Percentiles rank a stretch among this genome's conserved stretches.
These are phyloP conservation scores for Menidia beryllina DNA, from an alignment of 2,113 vertebrate species.

Conservation along the genomic window DNA sequence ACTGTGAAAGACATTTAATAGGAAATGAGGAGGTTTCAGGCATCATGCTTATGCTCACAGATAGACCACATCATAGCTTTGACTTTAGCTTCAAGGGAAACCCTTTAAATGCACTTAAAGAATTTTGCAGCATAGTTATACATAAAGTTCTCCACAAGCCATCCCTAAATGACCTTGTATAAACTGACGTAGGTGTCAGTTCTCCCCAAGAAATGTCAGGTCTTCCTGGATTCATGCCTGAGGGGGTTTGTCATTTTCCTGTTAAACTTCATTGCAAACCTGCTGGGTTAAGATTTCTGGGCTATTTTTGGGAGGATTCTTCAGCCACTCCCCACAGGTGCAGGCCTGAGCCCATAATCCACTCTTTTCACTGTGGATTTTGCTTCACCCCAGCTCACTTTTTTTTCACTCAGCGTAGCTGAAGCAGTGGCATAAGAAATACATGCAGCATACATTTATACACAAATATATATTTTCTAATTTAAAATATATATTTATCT, in stretches of 20 bases:
- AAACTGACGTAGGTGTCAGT: conserved; percentile 60
- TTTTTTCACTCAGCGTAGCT: conserved; percentile 20
- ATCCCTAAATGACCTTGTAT: conserved; percentile 65
- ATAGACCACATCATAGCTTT: conserved; percentile 49
- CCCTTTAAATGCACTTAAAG: conserved; percentile 45
- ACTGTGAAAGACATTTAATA: conserved; percentile 43
- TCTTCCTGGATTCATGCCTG: conserved; percentile 42
- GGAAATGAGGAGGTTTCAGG: conserved; percentile 54
- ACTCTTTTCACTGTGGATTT: conserved; percentile 56
- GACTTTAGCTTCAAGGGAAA: conserved; percentile 30
- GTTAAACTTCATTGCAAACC: conserved; percentile 55
- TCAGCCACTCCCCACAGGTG: conserved; percentile 71
- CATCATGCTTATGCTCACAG: conserved; percentile 24
- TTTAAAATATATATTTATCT: no score
- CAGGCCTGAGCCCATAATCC: conserved; percentile 70
- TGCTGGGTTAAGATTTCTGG: conserved; percentile 50
- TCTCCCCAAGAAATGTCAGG: conserved; percentile 43
- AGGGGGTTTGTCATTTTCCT: conserved; percentile 45
- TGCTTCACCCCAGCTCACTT: conserved; percentile 25
- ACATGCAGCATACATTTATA: not conserved
- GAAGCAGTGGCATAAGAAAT: conserved; percentile 4
- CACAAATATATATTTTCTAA: not conserved
- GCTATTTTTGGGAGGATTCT: conserved; percentile 51
- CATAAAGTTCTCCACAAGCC: conserved; percentile 51
- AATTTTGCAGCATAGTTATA: conserved; percentile 52